phyloP scores from a whole-genome alignment of 2,888 invertebrate species.

The Tenthredo mesomela region DNA sequence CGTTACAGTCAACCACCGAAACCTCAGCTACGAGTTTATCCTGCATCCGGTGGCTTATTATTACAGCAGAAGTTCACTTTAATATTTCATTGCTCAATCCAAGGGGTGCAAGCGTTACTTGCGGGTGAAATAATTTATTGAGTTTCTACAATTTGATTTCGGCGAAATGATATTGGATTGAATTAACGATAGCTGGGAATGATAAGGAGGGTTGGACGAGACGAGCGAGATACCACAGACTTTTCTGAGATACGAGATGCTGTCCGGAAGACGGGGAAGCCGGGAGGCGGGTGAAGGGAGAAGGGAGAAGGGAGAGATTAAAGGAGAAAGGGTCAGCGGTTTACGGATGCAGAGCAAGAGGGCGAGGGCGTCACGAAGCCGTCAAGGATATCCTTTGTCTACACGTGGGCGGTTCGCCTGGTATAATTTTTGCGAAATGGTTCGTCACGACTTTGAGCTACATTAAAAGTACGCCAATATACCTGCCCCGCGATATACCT shows the following conservation, averaged over 20 bases:
- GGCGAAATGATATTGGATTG: slow-evolving; percentile 9
- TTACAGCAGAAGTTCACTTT: slow-evolving; percentile 10
- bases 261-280: slow-evolving; percentile 6
- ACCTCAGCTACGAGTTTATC: background rate
- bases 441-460: slow-evolving; percentile 46
- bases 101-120: background rate
- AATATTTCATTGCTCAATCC: background rate
- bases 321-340: slow-evolving; percentile 46
- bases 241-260: slow-evolving; percentile 28
- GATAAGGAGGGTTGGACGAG: slow-evolving; percentile 26
- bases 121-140: slow-evolving; percentile 31
- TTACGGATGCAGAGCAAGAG: slow-evolving; percentile 50
- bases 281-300: background rate
- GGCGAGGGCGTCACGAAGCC: slow-evolving; percentile 48
- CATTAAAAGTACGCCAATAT: slow-evolving; percentile 50
- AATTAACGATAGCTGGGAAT: slow-evolving; percentile 21
- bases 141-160: slow-evolving; percentile 27
- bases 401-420: slow-evolving; percentile 18
- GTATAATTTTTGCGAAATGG: slow-evolving; percentile 45
- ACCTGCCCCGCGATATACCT: slow-evolving; percentile 44
- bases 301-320: slow-evolving; percentile 15
- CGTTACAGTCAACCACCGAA: slow-evolving; percentile 7
- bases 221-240: slow-evolving; percentile 14
- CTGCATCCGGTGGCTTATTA: slow-evolving; percentile 2
- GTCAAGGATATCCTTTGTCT: slow-evolving; percentile 51